These are phyloP conservation scores for Rhamnusium bicolor DNA, from an alignment of 2,888 invertebrate species.

Conservation along the genomic window DNA sequence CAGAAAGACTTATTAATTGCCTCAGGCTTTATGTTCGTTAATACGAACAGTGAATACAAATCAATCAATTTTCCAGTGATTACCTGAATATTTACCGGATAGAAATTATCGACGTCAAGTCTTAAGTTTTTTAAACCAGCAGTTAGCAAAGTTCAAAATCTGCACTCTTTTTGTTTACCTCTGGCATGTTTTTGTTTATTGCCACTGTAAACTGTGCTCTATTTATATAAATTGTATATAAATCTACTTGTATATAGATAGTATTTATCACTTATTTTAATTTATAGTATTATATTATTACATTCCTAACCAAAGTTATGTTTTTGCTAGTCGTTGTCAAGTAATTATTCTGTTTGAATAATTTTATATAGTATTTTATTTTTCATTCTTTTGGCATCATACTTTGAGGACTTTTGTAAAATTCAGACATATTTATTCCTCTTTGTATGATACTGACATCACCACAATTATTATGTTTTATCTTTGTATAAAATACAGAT, in stretches of 20 bases:
- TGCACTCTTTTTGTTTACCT: slow-evolving; percentile 66
- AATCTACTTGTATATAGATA: slow-evolving; percentile 62
- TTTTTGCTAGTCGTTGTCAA: slow-evolving; percentile 66
- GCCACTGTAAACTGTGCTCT: slow-evolving; percentile 70
- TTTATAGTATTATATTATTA: slow-evolving; percentile 56
- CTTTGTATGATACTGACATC: slow-evolving; percentile 22
- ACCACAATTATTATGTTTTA: slow-evolving; percentile 36
- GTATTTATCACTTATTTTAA: slow-evolving; percentile 62
- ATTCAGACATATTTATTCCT: slow-evolving; percentile 38
- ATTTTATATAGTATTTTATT: slow-evolving; percentile 42
- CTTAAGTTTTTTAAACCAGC: slow-evolving; percentile 69
- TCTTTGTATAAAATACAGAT: slow-evolving; percentile 52
- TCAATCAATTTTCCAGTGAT: slow-evolving; percentile 70
- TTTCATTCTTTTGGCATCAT: slow-evolving; percentile 32
- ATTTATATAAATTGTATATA: slow-evolving; percentile 49
- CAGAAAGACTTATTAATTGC: slow-evolving; percentile 66
- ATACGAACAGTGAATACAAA: slow-evolving; percentile 68
- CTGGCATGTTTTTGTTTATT: slow-evolving; percentile 61
- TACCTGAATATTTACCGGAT: slow-evolving; percentile 69
- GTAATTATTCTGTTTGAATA: slow-evolving; percentile 44
- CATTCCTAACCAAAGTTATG: slow-evolving; percentile 68
- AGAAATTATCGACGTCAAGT: slow-evolving; percentile 67
- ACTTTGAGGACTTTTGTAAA: slow-evolving; percentile 37
- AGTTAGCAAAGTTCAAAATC: slow-evolving; percentile 71
- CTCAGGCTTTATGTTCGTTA: slow-evolving; percentile 68